Evolutionary conservation across 2,113 vertebrate genomes (phyloP), one percentile per base, ranked within the genome.

Genomic region (Nansenia antarctica): DNA sequence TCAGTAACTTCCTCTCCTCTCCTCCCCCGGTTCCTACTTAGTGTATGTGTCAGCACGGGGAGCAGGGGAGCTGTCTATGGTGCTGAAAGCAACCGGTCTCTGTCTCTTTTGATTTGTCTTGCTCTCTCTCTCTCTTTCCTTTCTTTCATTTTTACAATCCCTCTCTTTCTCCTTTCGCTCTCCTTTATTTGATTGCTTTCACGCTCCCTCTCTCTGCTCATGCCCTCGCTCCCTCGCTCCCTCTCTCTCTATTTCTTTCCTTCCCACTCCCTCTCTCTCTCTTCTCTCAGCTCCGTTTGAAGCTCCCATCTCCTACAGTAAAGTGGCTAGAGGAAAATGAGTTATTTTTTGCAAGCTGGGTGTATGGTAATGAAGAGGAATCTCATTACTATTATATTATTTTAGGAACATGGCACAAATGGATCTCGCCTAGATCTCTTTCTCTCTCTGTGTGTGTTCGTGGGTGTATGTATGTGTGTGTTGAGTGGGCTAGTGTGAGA

Each of bases 51-150:
- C 5, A 31, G 53, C 29, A 77, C 9, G 6, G 3, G 5, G 42
- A 32, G 78, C 9, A 6, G 3, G 5, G 42, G 81, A 87, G 81
- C 85, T 88, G 83, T 87, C 85, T 83, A 0, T 61, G 77, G 84
- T 91, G 74, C 86, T 87, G 83, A 89, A 82, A 66, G 5, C 30
- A 11, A 22, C n/a, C n/a, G n/a, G n/a, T 31, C 26, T 74, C 53
- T 47, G 45, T 54, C 30, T 52, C 49, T 27, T n/a, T 15, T n/a
- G 6, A 39, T 66, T 64, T 65, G 18, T 45, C 62, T 45, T 24
- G 26, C 52, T 31, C 14, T 47, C 39, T 18, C 60, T 24, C 22
- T 62, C 34, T 14, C 22, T 26, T 4, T 42, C 15, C 14, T 12
- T 27, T n/a, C 34, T 35, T 22, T 34, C 11, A 5, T 30, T 73